phyloP scores from a whole-genome alignment of 2,113 vertebrate species.

The Xerus inauris region DNA sequence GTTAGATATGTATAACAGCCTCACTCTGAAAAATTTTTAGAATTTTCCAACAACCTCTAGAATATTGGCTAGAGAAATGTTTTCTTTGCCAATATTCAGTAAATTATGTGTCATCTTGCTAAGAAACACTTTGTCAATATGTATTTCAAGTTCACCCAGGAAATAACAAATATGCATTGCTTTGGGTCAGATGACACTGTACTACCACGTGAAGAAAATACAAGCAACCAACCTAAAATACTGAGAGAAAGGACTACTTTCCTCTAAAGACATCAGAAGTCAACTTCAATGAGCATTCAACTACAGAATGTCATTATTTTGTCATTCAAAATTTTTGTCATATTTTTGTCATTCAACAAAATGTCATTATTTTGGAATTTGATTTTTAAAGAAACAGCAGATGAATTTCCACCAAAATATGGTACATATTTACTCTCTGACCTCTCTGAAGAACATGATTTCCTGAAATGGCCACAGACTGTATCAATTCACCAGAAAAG shows the following conservation, averaged over 20 bases:
- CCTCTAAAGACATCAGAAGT: not conserved
- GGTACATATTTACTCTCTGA: conserved; percentile 59
- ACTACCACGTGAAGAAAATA: not conserved
- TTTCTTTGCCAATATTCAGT: not conserved
- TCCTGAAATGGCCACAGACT: conserved; percentile 30
- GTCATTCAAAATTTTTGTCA: too few relatives aligned
- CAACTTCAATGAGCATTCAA: not conserved
- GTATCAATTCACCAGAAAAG: conserved; percentile 37
- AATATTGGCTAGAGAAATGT: conserved; percentile 7
- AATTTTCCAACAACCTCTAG: not conserved
- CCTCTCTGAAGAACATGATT: conserved; percentile 44
- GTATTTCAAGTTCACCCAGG: not conserved
- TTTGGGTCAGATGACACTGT: not conserved
- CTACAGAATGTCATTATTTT: not conserved
- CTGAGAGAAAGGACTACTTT: not conserved
- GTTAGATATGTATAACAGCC: not conserved
- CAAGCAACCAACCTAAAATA: not conserved
- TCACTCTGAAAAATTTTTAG: not conserved
- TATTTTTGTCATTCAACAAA: not conserved
- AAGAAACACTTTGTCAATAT: conserved; percentile 6
- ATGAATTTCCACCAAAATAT: conserved; percentile 66
- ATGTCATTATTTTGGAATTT: not conserved
- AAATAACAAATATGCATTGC: not conserved
- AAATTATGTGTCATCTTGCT: not conserved
- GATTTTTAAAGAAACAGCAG: conserved; percentile 50